Evolutionary conservation across 2,113 vertebrate species (phyloP).

Genomic region (Chionomys nivalis): DNA sequence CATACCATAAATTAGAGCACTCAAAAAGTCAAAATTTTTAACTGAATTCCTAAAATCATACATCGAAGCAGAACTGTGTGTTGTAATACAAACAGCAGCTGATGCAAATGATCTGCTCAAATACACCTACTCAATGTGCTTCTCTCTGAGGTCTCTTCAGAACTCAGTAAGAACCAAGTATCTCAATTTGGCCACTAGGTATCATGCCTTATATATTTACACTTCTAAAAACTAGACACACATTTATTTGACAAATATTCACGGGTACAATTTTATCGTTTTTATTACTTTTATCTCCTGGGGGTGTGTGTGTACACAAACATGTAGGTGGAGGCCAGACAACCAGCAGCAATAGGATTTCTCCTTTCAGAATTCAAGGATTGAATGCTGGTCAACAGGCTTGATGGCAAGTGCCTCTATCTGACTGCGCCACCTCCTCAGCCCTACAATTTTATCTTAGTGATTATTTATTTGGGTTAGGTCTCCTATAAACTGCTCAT

Average conservation of each 20-base stretch:
- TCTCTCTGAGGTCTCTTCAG: background rate
- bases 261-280: background rate
- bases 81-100: conserved; percentile 1
- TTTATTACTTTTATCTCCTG: background rate
- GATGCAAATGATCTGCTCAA: background rate
- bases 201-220: background rate
- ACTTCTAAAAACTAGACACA: conserved; percentile 15
- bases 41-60: conserved; percentile 30
- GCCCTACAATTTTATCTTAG: background rate
- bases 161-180: conserved; percentile 33
- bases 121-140: background rate
- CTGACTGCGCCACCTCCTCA: background rate
- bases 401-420: background rate
- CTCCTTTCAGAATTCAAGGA: background rate
- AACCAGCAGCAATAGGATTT: background rate
- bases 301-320: too few species aligned
- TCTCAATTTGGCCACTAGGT: background rate
- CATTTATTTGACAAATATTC: background rate
- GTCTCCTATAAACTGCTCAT: conserved; percentile 10
- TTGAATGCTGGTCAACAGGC: background rate
- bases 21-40: background rate
- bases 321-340: background rate
- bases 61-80: background rate
- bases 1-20: background rate
- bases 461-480: background rate